Evolutionary conservation across 2,888 invertebrate species (phyloP), one percentile per base, ranked within the genome.

Genomic region (Rhodophaea formosa): DNA sequence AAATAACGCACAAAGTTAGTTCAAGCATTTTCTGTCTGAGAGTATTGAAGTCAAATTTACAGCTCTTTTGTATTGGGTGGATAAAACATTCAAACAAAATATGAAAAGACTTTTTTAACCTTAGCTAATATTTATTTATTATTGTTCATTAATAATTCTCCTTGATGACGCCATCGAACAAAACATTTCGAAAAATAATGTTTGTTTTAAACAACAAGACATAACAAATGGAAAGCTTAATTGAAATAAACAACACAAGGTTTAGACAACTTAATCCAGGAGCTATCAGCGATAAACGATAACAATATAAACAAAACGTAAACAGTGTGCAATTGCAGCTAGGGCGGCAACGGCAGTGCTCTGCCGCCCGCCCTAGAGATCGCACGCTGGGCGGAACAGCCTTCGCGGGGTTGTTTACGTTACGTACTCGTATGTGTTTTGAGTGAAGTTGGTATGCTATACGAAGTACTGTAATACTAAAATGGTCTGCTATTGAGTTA

Each of bases 281-380:
- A 3, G 23, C 23, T 3, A 23, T 23, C 23, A 23, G 23, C 39
- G 3, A 1, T 12, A 39, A 39, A n/a, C 39, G 29, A 29, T 29
- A n/a, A 12, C n/a, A 47, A n/a, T 14, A 14, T 17, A 61, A 59
- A 52, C 47, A 63, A 59, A 66, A 62, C 60, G 70, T 23, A 15
- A 12, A 44, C 44, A 53, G 14, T 63, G 67, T 75, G 79, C 78
- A 77, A 66, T 59, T 78, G 78, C 75, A 76, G 60, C 51, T 59
- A 62, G 63, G 61, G 62, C 57, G 53, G 47, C 43, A 53, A 8
- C 42, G 59, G 53, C 80, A 81, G 81, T 82, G 57, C 57, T 59
- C 62, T 63, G 57, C 70, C 72, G 75, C 74, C 80, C 82, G 82
- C 82, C 80, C 66, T 67, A 65, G 65, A 46, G 72, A 70, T 59